These are phyloP conservation scores for Haliclona indistincta DNA, from an alignment of 37 sponge, comb jelly and placozoan species.

Conservation along the genomic window DNA sequence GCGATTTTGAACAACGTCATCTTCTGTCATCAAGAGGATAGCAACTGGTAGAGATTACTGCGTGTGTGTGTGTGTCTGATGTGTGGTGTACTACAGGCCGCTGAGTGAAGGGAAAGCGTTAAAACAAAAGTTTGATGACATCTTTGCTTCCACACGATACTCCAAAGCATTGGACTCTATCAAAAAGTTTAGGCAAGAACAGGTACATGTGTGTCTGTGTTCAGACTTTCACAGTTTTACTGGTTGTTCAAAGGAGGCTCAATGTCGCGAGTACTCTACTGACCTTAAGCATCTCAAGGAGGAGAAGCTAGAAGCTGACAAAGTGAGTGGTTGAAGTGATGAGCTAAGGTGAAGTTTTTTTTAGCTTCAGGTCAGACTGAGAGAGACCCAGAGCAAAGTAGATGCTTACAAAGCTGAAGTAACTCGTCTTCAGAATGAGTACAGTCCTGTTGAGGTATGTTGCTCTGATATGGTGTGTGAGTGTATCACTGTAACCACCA, in stretches of 20 bases:
- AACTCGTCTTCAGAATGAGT: slow-evolving; percentile 48
- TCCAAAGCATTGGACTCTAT: slow-evolving; percentile 80
- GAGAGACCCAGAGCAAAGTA: slow-evolving; percentile 57
- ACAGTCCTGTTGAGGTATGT: slow-evolving; percentile 73
- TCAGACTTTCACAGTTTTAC: background rate
- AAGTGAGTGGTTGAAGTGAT: no score
- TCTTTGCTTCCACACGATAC: slow-evolving; percentile 89
- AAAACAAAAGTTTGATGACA: slow-evolving; percentile 97
- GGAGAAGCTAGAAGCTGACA: slow-evolving; percentile 72
- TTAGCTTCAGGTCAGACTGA: slow-evolving; percentile 57
- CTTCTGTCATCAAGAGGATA: slow-evolving; percentile 99
- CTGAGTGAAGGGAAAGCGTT: slow-evolving; percentile 87
- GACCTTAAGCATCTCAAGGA: slow-evolving; percentile 70
- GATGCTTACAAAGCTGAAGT: slow-evolving; percentile 50
- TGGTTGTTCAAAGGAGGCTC: slow-evolving; percentile 8
- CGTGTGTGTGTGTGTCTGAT: no score
- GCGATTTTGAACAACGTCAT: slow-evolving; percentile 93
- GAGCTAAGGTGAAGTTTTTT: no score
- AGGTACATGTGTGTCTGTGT: slow-evolving; percentile 37
- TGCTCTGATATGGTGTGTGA: no score
- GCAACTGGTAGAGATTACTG: slow-evolving; percentile 84
- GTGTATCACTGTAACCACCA: background rate
- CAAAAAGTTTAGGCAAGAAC: slow-evolving; percentile 47
- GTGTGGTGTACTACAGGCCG: no score
- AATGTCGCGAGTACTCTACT: slow-evolving; percentile 36